These are phyloP conservation scores for Halcyon senegalensis DNA, from an alignment of 2,113 vertebrate species.

Conservation along the genomic window DNA sequence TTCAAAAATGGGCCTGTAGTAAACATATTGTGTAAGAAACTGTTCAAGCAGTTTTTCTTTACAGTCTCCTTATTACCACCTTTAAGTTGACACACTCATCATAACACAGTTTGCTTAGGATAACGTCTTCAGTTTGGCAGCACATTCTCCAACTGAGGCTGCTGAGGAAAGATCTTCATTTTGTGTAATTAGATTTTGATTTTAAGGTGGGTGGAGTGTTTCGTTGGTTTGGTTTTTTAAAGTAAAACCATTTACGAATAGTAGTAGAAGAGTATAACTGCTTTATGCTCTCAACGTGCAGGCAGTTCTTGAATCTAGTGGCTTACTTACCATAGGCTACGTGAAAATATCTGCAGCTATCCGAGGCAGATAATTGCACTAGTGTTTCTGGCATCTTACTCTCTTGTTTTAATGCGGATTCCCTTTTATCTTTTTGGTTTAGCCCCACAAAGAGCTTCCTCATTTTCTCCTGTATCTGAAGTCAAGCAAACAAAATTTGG, in stretches of 20 bases:
- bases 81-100: not conserved
- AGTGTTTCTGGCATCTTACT: not conserved
- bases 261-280: not conserved
- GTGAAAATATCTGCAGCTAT: not conserved
- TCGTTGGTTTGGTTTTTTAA: not conserved
- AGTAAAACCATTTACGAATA: not conserved
- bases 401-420: not conserved
- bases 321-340: not conserved
- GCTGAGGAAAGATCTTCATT: not conserved
- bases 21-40: not conserved
- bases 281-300: not conserved
- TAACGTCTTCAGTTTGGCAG: not conserved
- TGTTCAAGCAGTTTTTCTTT: not conserved
- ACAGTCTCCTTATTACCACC: not conserved
- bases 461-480: not conserved
- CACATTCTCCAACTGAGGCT: not conserved
- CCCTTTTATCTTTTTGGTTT: not conserved
- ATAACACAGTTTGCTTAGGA: not conserved
- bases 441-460: not conserved
- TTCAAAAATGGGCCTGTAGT: not conserved
- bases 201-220: not conserved
- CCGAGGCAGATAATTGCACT: not conserved
- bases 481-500: not conserved
- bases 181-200: not conserved
- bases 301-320: not conserved